These are phyloP conservation scores for Bicyclus anynana DNA, from an alignment of 1,140 invertebrate genomes.

Conservation along the genomic window DNA sequence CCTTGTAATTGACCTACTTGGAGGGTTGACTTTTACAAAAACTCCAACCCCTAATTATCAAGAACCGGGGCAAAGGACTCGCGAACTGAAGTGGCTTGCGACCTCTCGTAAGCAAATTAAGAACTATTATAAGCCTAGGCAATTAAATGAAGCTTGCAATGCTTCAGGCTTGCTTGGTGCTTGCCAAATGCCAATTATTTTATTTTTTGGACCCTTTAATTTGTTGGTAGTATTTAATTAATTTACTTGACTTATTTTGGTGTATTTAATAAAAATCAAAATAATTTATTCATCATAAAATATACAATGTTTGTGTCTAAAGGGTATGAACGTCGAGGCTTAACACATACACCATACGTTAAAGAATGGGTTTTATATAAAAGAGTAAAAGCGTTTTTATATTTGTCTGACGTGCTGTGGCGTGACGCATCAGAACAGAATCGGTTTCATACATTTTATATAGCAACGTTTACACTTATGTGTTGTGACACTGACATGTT, in stretches of 20 bases:
- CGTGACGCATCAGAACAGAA: too few species aligned
- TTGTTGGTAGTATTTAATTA: not conserved
- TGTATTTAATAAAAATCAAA: not conserved
- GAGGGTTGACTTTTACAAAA: constrained; percentile 9
- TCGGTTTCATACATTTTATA: too few species aligned
- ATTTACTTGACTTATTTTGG: not conserved
- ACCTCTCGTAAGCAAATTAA: constrained; percentile 27
- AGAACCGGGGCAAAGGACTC: constrained; percentile 22
- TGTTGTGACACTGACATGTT: too few species aligned
- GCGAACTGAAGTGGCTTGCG: constrained; percentile 15
- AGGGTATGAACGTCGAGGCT: too few species aligned
- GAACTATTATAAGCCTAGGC: constrained; percentile 24
- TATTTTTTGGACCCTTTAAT: constrained; percentile 1
- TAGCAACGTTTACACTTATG: too few species aligned
- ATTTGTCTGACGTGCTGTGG: too few species aligned
- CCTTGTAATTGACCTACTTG: not conserved
- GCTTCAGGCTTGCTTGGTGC: not conserved
- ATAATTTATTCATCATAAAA: too few species aligned
- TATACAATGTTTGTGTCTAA: too few species aligned
- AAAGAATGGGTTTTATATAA: too few species aligned
- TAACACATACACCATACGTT: too few species aligned
- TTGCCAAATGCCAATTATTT: constrained; percentile 19
- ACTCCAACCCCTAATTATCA: constrained; percentile 24
- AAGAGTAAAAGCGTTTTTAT: too few species aligned
- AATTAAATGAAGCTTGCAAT: constrained; percentile 19